Evolutionary conservation across 1,140 invertebrate genomes (phyloP).

Genomic region (Drosophila albomicans): DNA sequence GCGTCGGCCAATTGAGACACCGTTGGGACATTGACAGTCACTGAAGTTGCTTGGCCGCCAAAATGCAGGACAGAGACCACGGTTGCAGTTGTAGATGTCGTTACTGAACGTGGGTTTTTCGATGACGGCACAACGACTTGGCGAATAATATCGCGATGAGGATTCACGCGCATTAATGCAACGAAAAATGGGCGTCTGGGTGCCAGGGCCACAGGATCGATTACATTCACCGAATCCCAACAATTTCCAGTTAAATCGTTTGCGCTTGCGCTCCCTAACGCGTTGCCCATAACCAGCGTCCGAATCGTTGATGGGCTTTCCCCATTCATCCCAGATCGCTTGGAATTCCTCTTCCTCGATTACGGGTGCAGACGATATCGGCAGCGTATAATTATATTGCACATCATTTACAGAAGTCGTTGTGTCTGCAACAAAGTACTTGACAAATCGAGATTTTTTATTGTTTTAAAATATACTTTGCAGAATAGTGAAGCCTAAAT

Average conservation of each 20-base stretch:
- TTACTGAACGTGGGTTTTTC: conserved; percentile 86
- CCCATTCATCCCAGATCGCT: conserved; percentile 61
- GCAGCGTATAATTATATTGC: conserved; percentile 93
- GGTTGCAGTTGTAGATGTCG: conserved; percentile 88
- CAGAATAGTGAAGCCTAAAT: not conserved
- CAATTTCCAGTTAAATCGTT: conserved; percentile 91
- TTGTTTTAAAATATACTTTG: conserved; percentile 1
- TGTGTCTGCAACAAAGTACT: conserved; percentile 89
- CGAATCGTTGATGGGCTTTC: conserved; percentile 40
- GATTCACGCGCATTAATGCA: conserved; percentile 87
- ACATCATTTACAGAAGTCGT: conserved; percentile 90
- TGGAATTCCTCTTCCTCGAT: conserved; percentile 59
- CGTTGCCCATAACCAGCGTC: conserved; percentile 30
- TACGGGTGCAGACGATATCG: conserved; percentile 84
- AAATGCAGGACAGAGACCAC: conserved; percentile 88
- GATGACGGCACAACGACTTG: conserved; percentile 88
- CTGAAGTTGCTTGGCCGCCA: conserved; percentile 82
- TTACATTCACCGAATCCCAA: conserved; percentile 91
- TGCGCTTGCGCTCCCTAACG: conserved; percentile 86
- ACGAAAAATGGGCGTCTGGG: conserved; percentile 87
- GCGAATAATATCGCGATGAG: conserved; percentile 87
- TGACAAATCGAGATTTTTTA: not conserved
- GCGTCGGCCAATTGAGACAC: conserved; percentile 87
- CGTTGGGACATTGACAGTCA: conserved; percentile 86
- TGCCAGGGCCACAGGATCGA: conserved; percentile 92